These are phyloP conservation scores for Zaprionus capensis DNA, from an alignment of 1,140 invertebrate genomes.

Conservation along the genomic window DNA sequence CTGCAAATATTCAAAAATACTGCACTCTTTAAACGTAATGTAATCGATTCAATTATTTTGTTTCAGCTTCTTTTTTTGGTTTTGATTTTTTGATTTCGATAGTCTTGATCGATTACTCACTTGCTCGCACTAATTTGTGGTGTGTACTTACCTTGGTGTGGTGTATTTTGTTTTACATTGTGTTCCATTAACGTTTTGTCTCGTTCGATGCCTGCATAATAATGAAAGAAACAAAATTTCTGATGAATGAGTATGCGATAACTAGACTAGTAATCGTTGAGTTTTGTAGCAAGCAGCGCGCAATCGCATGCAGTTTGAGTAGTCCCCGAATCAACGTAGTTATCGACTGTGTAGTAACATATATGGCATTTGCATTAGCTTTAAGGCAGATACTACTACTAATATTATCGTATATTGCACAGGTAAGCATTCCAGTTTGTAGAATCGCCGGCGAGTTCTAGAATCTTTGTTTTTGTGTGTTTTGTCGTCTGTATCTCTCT, in stretches of 20 bases:
- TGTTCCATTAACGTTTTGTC: conserved; percentile 45
- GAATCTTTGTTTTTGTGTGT: conserved; percentile 5
- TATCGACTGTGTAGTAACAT: background rate
- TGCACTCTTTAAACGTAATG: conserved; percentile 22
- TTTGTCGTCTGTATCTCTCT: background rate
- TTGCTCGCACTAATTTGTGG: conserved; percentile 72
- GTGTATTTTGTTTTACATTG: conserved; percentile 40
- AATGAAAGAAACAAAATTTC: conserved; percentile 4
- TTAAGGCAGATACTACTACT: conserved; percentile 35
- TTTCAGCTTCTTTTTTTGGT: conserved; percentile 13
- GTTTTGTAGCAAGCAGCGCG: conserved; percentile 73
- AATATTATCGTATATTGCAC: conserved; percentile 41
- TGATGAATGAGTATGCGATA: conserved; percentile 12
- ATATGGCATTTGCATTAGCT: conserved; percentile 5
- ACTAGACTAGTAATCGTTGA: conserved; percentile 30
- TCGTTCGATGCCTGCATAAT: conserved; percentile 19
- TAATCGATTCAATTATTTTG: conserved; percentile 18
- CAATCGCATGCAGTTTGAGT: conserved; percentile 65
- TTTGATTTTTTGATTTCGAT: conserved; percentile 33
- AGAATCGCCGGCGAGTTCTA: conserved; percentile 12
- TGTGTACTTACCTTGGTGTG: conserved; percentile 55
- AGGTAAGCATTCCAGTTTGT: conserved; percentile 43
- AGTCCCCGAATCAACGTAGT: background rate
- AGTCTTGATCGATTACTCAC: conserved; percentile 41
- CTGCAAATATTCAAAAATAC: conserved; percentile 13